A percentile compares a stretch with the other conserved stretches of the same genome.
Evolutionary conservation across 2,113 vertebrate species (phyloP).

Genomic region (Cebus imitator): DNA sequence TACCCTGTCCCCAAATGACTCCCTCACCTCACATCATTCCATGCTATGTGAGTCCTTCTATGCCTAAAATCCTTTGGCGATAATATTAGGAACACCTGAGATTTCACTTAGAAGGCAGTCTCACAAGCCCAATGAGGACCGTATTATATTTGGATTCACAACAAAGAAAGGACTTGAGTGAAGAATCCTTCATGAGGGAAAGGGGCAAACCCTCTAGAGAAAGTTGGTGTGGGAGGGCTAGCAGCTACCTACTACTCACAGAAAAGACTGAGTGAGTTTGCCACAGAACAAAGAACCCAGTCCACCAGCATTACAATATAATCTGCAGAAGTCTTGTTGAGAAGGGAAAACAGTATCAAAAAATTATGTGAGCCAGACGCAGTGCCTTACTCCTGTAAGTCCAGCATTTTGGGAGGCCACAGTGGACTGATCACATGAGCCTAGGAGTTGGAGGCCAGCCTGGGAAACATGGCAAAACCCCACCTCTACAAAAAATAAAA

Average conservation of each 20-base stretch:
- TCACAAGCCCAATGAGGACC: background rate
- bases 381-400: no score
- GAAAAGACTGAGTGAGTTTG: background rate
- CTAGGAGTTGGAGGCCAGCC: no score
- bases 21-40: accelerated
- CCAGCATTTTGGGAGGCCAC: no score
- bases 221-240: background rate
- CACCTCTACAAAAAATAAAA: no score
- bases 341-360: background rate
- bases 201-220: background rate
- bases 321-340: background rate
- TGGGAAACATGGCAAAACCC: no score
- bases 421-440: no score
- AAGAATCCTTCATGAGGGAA: background rate
- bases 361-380: background rate
- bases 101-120: background rate
- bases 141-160: background rate
- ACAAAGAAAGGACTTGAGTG: background rate
- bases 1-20: background rate
- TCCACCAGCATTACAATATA: background rate
- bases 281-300: background rate
- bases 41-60: background rate
- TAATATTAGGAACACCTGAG: background rate
- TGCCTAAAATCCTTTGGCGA: background rate
- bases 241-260: background rate